phyloP scores from a whole-genome alignment of 2,888 invertebrate genomes.

The Leptopilina drosophilae region DNA sequence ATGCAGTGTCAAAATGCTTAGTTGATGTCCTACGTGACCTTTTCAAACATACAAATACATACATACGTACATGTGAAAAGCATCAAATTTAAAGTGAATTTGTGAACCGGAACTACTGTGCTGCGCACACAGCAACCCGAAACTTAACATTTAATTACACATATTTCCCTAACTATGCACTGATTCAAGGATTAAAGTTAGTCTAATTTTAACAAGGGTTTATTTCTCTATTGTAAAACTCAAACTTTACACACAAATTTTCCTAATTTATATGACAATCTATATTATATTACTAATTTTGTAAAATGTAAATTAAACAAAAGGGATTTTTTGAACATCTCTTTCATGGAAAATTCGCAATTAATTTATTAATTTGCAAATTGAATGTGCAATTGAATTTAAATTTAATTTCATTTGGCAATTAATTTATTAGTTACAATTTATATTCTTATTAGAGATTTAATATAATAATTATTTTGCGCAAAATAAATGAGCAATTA shows the following conservation, averaged over 20 bases:
- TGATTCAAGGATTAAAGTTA: slow-evolving; percentile 25
- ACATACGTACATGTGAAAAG: not conserved
- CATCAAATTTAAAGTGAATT: slow-evolving; percentile 27
- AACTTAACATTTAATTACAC: slow-evolving; percentile 34
- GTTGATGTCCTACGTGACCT: not conserved
- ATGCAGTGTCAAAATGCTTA: not conserved
- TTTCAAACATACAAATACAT: not conserved
- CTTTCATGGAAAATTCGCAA: too few species aligned
- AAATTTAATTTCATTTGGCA: too few species aligned
- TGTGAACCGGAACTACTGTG: not conserved
- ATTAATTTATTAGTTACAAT: too few species aligned
- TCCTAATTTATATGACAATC: not conserved
- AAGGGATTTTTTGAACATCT: too few species aligned
- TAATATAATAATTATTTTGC: too few species aligned
- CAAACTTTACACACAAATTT: not conserved
- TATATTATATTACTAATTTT: not conserved
- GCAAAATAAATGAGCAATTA: too few species aligned
- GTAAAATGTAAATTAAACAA: too few species aligned
- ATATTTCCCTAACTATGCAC: slow-evolving; percentile 31
- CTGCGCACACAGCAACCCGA: not conserved
- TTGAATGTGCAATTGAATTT: too few species aligned
- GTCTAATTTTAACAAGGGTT: slow-evolving; percentile 30
- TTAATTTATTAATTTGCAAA: too few species aligned
- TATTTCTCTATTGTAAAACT: slow-evolving; percentile 24
- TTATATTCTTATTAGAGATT: too few species aligned